phyloP scores from a whole-genome alignment of 2,113 vertebrate species.

The Callipepla squamata region DNA sequence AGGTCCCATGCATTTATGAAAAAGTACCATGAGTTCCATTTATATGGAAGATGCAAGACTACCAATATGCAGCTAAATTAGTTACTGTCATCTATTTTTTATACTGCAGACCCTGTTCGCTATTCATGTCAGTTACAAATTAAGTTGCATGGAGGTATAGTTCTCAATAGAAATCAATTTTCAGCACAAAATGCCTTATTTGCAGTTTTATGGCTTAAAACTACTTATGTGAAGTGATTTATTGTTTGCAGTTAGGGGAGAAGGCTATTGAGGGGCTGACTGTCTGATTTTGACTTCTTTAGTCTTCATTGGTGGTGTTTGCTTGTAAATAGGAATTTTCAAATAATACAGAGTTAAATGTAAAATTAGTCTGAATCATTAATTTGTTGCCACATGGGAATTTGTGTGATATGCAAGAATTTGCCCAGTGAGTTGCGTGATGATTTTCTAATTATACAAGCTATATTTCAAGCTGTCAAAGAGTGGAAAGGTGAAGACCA shows the following conservation, averaged over 20 bases:
- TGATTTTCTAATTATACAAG: neutral
- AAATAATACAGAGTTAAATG: neutral
- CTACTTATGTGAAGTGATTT: constrained; percentile 30
- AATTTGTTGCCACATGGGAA: neutral
- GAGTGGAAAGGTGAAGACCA: neutral
- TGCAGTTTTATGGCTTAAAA: constrained; percentile 65
- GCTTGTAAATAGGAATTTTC: neutral
- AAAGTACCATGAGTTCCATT: neutral
- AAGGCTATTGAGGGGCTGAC: neutral
- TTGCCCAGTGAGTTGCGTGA: neutral
- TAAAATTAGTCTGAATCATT: neutral
- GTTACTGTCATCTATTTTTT: neutral
- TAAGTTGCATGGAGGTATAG: constrained; percentile 25
- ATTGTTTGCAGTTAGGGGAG: constrained; percentile 6
- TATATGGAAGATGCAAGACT: neutral
- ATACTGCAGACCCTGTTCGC: neutral
- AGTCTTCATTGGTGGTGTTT: neutral
- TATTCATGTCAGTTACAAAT: constrained; percentile 39
- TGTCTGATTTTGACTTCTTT: neutral
- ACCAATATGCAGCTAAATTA: neutral
- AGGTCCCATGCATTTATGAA: neutral
- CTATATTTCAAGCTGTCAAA: neutral
- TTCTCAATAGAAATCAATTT: constrained; percentile 60
- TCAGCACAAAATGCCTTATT: constrained; percentile 59
- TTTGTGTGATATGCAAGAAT: neutral